Evolutionary conservation across 2,888 invertebrate species (phyloP).

Genomic region (Drosophila merina): DNA sequence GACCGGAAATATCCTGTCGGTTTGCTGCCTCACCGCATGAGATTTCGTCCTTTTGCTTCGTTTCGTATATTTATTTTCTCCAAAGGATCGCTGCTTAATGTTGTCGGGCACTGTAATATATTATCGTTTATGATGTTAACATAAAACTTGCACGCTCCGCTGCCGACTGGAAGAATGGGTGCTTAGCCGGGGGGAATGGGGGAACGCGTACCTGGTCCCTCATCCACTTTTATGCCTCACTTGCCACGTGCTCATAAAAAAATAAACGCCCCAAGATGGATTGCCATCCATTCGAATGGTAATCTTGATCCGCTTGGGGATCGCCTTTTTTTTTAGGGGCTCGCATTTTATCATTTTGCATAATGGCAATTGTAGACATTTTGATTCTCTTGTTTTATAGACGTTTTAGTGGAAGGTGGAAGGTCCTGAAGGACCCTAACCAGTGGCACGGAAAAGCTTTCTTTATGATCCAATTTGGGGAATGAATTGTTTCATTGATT

Average conservation of each 20-base stretch:
- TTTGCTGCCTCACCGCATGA: conserved; percentile 26
- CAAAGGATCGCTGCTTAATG: conserved; percentile 42
- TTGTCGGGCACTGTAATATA: conserved; percentile 56
- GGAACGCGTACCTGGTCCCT: conserved; percentile 12
- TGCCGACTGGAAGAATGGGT: conserved; percentile 7
- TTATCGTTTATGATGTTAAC: conserved; percentile 69
- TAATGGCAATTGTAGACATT: conserved; percentile 59
- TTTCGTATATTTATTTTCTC: neutral
- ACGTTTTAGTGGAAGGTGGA: conserved; percentile 43
- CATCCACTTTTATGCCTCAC: conserved; percentile 64
- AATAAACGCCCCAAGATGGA: conserved; percentile 65
- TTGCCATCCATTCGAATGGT: conserved; percentile 46
- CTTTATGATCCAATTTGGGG: conserved; percentile 39
- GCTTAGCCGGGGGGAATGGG: conserved; percentile 6
- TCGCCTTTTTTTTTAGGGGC: conserved; percentile 6
- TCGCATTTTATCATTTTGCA: conserved; percentile 51
- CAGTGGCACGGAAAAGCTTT: neutral
- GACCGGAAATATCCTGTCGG: conserved; percentile 19
- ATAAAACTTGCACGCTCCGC: conserved; percentile 68
- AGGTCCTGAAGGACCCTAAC: neutral
- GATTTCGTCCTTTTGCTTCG: conserved; percentile 7
- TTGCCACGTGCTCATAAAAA: conserved; percentile 64
- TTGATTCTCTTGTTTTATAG: conserved; percentile 60
- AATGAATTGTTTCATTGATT: conserved; percentile 51
- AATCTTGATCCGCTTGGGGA: conserved; percentile 35